A percentile compares a stretch with the other conserved stretches of the same genome.
phyloP scores from a whole-genome alignment of 2,113 vertebrate species.

The Pogonocichla stellata region DNA sequence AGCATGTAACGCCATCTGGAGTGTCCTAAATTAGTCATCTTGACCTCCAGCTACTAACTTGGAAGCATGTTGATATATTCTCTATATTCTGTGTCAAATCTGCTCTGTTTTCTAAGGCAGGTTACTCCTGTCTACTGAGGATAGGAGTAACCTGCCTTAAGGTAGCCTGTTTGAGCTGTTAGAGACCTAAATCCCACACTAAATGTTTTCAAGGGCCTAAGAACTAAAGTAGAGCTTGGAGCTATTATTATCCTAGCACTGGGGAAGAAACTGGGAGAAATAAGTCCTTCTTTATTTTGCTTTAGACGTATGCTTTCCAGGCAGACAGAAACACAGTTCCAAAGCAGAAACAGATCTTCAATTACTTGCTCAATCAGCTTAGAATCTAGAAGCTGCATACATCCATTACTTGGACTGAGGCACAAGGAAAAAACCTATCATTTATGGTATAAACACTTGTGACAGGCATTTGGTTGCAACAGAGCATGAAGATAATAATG shows the following conservation, averaged over 20 bases:
- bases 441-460: neutral
- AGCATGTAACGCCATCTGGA: neutral
- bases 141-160: neutral
- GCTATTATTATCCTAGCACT: neutral
- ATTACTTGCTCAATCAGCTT: neutral
- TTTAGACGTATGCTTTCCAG: neutral
- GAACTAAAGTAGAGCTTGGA: neutral
- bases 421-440: accelerated
- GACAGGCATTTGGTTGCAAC: neutral
- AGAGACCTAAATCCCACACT: neutral
- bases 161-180: neutral
- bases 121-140: neutral
- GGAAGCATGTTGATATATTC: neutral
- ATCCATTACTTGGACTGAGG: neutral
- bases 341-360: neutral
- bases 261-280: neutral
- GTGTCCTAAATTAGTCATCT: neutral
- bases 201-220: neutral
- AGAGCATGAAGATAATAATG: neutral
- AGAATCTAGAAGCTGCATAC: neutral
- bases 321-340: neutral
- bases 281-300: neutral
- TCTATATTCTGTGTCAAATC: neutral
- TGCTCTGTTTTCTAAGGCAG: neutral
- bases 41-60: neutral